These are phyloP conservation scores for Jacana jacana DNA, from an alignment of 2,113 vertebrate genomes.

Conservation along the genomic window DNA sequence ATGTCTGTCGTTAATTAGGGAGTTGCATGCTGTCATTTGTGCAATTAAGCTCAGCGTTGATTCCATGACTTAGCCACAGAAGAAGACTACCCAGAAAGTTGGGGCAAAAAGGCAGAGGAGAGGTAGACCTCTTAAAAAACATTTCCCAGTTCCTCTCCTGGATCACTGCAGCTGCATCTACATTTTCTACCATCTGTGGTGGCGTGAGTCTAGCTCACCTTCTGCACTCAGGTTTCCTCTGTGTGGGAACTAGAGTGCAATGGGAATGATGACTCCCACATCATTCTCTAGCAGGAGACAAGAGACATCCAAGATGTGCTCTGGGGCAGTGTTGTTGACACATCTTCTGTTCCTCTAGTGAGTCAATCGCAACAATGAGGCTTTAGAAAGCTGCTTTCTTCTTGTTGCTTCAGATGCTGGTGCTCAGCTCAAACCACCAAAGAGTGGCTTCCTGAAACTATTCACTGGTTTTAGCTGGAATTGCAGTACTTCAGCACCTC, in stretches of 20 bases:
- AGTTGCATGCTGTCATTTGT: neutral
- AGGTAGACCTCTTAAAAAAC: neutral
- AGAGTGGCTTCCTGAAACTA: neutral
- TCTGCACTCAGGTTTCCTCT: neutral
- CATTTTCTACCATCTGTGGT: neutral
- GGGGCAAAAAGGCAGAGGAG: neutral
- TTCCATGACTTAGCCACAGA: neutral
- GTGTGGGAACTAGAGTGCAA: neutral
- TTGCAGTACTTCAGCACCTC: neutral
- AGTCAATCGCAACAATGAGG: neutral
- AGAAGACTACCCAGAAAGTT: neutral
- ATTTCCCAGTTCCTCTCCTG: neutral
- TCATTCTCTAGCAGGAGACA: neutral
- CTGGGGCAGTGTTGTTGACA: neutral
- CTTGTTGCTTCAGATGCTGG: neutral
- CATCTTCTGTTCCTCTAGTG: neutral
- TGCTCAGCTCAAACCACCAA: neutral
- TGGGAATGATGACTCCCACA: neutral
- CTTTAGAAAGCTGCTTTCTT: conserved; percentile 3
- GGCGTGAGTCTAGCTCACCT: neutral
- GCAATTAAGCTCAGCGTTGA: neutral
- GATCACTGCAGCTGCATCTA: neutral
- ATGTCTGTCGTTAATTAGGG: neutral
- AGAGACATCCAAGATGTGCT: neutral
- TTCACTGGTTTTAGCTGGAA: neutral